phyloP scores from a whole-genome alignment of 1,140 invertebrate genomes.

The Latrodectus geometricus region DNA sequence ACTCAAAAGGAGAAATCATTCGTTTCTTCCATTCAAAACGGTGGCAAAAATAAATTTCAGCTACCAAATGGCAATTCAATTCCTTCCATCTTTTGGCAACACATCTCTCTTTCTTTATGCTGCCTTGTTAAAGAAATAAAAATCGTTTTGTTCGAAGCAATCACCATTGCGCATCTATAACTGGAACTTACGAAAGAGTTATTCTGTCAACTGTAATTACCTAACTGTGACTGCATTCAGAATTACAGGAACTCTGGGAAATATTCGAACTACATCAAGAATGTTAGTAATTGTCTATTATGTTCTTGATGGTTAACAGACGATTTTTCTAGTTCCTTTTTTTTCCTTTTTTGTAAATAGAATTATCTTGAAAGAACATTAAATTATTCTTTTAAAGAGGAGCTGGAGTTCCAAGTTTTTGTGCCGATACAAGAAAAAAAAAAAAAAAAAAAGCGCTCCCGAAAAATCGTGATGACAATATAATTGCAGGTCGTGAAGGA shows the following conservation, averaged over 20 bases:
- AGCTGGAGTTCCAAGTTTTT: neutral
- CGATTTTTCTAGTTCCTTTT: conserved; percentile 2
- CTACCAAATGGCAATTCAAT: conserved; percentile 4
- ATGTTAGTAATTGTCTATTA: conserved; percentile 35
- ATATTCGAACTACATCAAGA: conserved; percentile 30
- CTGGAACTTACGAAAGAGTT: conserved; percentile 26
- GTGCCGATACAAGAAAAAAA: neutral
- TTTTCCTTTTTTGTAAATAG: conserved; percentile 4
- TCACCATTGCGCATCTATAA: conserved; percentile 41
- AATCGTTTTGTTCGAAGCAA: conserved; percentile 21
- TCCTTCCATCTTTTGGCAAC: neutral
- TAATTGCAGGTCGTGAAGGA: conserved; percentile 31
- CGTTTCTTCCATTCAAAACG: neutral
- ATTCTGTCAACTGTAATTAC: conserved; percentile 33
- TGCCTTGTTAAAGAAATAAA: conserved; percentile 25
- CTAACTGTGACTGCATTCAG: conserved; percentile 47
- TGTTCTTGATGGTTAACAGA: conserved; percentile 30
- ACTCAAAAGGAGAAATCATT: conserved; percentile 3
- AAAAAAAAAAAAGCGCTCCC: neutral
- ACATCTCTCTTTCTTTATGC: neutral
- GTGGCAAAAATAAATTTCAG: neutral
- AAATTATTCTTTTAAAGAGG: conserved; percentile 17
- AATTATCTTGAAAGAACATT: conserved; percentile 12
- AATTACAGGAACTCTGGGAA: conserved; percentile 30
- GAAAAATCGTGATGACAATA: conserved; percentile 30